Evolutionary conservation across 2,888 invertebrate genomes (phyloP).

Genomic region (Nebria brevicollis): DNA sequence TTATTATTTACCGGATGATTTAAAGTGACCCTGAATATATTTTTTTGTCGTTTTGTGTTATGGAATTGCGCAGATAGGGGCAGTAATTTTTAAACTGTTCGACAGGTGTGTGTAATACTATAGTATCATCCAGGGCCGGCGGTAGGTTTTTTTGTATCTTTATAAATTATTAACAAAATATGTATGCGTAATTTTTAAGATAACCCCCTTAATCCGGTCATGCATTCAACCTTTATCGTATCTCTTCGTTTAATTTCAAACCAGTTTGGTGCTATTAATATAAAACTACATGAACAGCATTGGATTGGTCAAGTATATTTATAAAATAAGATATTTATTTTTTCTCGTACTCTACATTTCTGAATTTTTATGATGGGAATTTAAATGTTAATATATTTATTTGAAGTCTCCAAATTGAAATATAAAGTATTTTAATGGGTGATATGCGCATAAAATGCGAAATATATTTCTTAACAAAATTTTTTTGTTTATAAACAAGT

Average conservation of each 20-base stretch:
- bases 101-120: not conserved
- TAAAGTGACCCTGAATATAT: slow-evolving; percentile 10
- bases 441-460: not conserved
- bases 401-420: not conserved
- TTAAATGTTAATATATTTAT: not conserved
- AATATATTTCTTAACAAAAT: not conserved
- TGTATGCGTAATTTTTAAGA: not conserved
- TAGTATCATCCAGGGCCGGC: not conserved
- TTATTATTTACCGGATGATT: slow-evolving; percentile 7
- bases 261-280: not conserved
- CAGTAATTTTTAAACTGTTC: not conserved
- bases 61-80: slow-evolving; percentile 8
- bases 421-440: not conserved
- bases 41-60: not conserved
- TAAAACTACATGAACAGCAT: not conserved
- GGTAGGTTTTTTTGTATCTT: too few relatives aligned
- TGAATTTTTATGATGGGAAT: not conserved
- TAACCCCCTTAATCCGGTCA: not conserved
- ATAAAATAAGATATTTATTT: not conserved
- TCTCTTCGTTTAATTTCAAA: not conserved
- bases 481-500: slow-evolving; percentile 11
- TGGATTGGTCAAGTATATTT: not conserved
- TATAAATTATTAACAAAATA: not conserved
- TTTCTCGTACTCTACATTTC: not conserved
- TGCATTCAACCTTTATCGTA: not conserved